Base-by-base conservation (phyloP, 2,113 vertebrate species). In the Sinocyclocheilus maitianheensis region DNA sequence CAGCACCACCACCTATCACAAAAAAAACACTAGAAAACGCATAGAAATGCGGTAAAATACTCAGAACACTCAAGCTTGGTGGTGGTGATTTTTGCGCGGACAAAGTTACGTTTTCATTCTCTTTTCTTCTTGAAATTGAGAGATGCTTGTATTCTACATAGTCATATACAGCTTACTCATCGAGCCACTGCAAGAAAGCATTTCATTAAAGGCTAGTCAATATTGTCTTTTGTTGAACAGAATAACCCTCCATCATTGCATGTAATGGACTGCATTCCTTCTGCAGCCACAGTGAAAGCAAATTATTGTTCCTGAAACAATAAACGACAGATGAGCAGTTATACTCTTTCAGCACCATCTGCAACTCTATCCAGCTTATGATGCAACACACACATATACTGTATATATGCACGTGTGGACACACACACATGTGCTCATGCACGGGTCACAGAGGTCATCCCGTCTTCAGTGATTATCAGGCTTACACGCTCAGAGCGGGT, bases 281-380 rank as follows among this genome's bases (percentile, higher is more conserved):
- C 16, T 53, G 53, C 22, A 55, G 22, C n/a, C 22, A 4, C 71
- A 82, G 14, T 71, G 62, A 71, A 10, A 86, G 40, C 51, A 43
- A 82, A 84, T 63, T n/a, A 81, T 81, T 84, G 84, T 84, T 84
- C 51, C 58, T 81, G 22, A 82, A 84, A 77, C 78, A 79, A 84
- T 84, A 84, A 48, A 53, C 63, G 48, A 75, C 53, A 79, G 30
- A 67, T 26, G 65, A 83, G 77, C 58, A 86, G 55, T 79, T 51
- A 62, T 88, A n/a, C 43, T 65, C 53, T 22, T n/a, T 43, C 71
- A 82, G 63, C 63, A 55, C 86, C 24, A 87, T 46, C 88, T 87
- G 71, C 51, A 81, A 82, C 63, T 82, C 71, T 82, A 71, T 83
- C 84, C 87, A 53, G 53, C 84, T 88, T 88, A 85, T 86, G 77